A percentile compares a stretch with the other conserved stretches of the same genome.
phyloP scores from a whole-genome alignment of 2,888 invertebrate species.

The Chouioia cunea region DNA sequence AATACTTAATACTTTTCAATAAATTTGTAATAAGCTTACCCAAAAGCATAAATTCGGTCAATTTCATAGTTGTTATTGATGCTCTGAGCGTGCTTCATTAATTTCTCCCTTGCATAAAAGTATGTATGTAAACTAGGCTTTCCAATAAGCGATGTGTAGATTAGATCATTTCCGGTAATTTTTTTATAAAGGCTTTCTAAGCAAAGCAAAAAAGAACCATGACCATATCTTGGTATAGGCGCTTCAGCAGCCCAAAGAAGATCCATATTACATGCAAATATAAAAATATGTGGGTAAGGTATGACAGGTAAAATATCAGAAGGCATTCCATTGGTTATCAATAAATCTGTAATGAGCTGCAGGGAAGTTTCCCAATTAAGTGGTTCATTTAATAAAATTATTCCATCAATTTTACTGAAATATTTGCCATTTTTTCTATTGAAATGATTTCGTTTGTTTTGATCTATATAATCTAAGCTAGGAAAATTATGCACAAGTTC shows the following conservation, averaged over 20 bases:
- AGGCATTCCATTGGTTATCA: conserved; percentile 74
- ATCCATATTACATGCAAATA: conserved; percentile 79
- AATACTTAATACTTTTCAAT: background rate
- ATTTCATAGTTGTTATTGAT: conserved; percentile 70
- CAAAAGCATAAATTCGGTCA: conserved; percentile 74
- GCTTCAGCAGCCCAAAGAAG: conserved; percentile 78
- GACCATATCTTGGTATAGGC: conserved; percentile 75
- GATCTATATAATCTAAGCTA: conserved; percentile 72
- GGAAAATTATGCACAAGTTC: conserved; percentile 73
- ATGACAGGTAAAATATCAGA: conserved; percentile 61
- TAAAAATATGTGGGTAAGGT: conserved; percentile 75
- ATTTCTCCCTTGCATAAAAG: conserved; percentile 73
- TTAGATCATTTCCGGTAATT: conserved; percentile 73
- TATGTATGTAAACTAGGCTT: conserved; percentile 78
- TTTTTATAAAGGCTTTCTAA: conserved; percentile 75
- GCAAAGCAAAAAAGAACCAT: conserved; percentile 76
- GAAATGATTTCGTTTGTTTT: conserved; percentile 59
- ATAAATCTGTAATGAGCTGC: conserved; percentile 74
- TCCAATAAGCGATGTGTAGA: conserved; percentile 75
- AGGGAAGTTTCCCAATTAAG: conserved; percentile 76
- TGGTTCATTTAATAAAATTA: conserved; percentile 77
- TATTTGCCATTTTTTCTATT: conserved; percentile 70
- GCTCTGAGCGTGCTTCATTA: conserved; percentile 71
- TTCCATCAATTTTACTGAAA: conserved; percentile 72
- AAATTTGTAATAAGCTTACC: conserved; percentile 67